A percentile compares a stretch with the other conserved stretches of the same genome.
These are phyloP conservation scores for Plusia festucae DNA, from an alignment of 2,888 invertebrate genomes.

Conservation along the genomic window DNA sequence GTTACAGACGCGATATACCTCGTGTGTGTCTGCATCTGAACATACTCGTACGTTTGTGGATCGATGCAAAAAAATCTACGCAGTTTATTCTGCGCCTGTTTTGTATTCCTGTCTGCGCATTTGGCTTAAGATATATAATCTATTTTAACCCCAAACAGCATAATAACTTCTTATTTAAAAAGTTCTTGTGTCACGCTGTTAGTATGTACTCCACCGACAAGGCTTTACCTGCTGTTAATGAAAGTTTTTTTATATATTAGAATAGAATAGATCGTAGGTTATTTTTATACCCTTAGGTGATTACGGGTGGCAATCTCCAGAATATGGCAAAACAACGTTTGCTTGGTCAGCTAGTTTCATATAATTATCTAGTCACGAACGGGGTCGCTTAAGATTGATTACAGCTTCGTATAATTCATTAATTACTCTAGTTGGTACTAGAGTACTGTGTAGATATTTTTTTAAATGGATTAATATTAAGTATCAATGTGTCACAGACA, in stretches of 20 bases:
- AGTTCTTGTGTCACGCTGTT: too few relatives aligned
- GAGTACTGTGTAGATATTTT: conserved; percentile 20
- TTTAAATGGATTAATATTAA: conserved; percentile 22
- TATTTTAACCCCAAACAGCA: conserved; percentile 3
- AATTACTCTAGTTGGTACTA: conserved; percentile 27
- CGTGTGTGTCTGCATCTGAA: conserved; percentile 17
- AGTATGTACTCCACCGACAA: too few relatives aligned
- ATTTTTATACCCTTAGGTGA: too few relatives aligned
- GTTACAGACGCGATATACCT: conserved; percentile 51
- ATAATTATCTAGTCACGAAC: conserved; percentile 32
- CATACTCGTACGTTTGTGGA: conserved; percentile 18
- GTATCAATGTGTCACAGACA: conserved; percentile 21
- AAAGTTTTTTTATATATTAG: too few relatives aligned
- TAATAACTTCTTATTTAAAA: too few relatives aligned
- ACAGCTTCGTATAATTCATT: conserved; percentile 25
- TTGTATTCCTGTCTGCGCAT: conserved; percentile 26
- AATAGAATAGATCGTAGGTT: too few relatives aligned
- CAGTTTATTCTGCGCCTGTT: conserved; percentile 19
- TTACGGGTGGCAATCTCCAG: too few relatives aligned
- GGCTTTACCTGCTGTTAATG: too few relatives aligned
- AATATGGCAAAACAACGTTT: too few relatives aligned
- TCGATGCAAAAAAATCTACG: conserved; percentile 26
- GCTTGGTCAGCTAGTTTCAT: conserved; percentile 18
- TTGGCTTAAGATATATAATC: conserved; percentile 24
- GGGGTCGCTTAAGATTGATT: conserved; percentile 33